Base-by-base conservation (phyloP, 2,888 invertebrate genomes). In the Diarsia dahlii region DNA sequence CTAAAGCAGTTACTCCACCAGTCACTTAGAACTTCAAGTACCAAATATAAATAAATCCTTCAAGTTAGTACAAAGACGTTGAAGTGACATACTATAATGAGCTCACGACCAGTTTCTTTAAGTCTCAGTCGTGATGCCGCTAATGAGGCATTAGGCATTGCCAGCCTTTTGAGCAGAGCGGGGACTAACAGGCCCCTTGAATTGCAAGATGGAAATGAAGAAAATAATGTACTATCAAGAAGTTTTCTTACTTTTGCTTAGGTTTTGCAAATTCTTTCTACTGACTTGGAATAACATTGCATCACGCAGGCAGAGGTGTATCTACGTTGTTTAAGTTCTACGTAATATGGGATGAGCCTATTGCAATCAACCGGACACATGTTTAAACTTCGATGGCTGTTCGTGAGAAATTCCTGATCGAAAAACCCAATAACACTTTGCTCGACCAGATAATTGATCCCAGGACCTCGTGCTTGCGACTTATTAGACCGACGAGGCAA, bases 101-200 rank as follows among this genome's bases (percentile, higher is more conserved):
- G 60, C 50, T 56, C 84, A 81, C 84, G 81, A 79, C 34, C 3
- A 52, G 84, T 69, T 81, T 79, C 67, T 64, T 68, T 66, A 79
- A 73, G 64, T 62, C 67, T 6, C 6, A 52, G 79, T 81, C 84
- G 81, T 73, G 81, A 34, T 28, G 13, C 34, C 50, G 46, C 46
- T 81, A 81, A 79, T 83, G 80, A 81, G 73, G 58, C 39, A 65
- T 66, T 83, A 73, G n/a, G 67, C 39, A 71, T n/a, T 34, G 63
- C 72, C 50, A 48, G 46, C 20, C 58, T 60, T 72, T 72, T 50
- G 23, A 80, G 54, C 20, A 5, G 23, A 60, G 52, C 66, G n/a
- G 18, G 34, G 56, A n/a, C 39, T 82, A 34, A 76, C 13, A 76
- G 69, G 15, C 48, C 48, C 13, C n/a, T 63, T 56, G 52, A 60